A percentile compares a stretch with the other conserved stretches of the same genome.
These are phyloP conservation scores for Dryoscopus gambensis DNA, from an alignment of 2,113 vertebrate species.

Conservation along the genomic window DNA sequence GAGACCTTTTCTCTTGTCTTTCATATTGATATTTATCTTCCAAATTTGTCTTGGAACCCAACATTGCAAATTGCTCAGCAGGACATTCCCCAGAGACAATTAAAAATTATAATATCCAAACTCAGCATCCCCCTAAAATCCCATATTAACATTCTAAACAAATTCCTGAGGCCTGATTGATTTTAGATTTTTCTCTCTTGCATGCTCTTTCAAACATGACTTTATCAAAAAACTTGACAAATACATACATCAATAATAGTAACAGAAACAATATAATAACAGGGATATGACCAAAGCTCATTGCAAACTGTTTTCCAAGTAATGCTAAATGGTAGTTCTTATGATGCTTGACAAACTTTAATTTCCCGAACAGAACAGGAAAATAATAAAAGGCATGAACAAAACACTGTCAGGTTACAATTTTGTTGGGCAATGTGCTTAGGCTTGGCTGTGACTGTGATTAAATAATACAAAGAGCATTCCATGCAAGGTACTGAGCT, in stretches of 20 bases:
- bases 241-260: not conserved
- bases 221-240: not conserved
- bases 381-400: not conserved
- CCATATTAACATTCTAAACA: not conserved
- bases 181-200: not conserved
- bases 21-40: not conserved
- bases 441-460: not conserved
- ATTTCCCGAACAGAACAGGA: not conserved
- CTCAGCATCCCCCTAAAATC: not conserved
- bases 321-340: not conserved
- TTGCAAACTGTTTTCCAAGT: not conserved
- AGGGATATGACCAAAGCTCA: not conserved
- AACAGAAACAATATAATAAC: not conserved
- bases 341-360: not conserved
- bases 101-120: not conserved
- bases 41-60: not conserved
- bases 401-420: not conserved
- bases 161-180: not conserved
- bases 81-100: not conserved
- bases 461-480: slow-evolving; percentile 12
- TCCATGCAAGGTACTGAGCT: not conserved
- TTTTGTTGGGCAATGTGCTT: not conserved
- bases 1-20: not conserved
- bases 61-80: not conserved
- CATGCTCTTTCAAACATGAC: not conserved